phyloP scores from a whole-genome alignment of 35 echinoderm and acorn worm species.

The Ophiothrix spiculata region DNA sequence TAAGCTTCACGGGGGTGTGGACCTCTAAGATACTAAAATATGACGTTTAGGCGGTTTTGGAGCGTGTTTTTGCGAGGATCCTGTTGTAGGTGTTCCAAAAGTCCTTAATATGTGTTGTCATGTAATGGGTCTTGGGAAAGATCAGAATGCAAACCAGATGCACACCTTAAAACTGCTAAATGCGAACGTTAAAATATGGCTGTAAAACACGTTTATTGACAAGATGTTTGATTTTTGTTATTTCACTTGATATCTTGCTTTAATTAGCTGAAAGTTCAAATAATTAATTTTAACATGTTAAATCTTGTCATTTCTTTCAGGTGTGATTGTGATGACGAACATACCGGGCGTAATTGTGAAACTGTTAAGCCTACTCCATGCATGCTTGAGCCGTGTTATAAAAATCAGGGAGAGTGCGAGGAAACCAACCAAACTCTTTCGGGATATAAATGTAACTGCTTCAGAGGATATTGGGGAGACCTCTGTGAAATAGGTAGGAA shows the following conservation, averaged over 20 bases:
- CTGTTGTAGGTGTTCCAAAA: too few species aligned
- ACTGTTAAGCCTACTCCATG: neutral
- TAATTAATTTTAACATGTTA: neutral
- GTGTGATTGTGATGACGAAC: neutral
- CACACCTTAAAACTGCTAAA: too few species aligned
- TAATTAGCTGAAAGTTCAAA: neutral
- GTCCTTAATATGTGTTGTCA: too few species aligned
- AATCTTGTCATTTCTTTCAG: neutral
- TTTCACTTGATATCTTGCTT: neutral
- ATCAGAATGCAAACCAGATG: too few species aligned
- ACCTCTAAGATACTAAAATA: too few species aligned
- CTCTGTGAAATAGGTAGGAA: slow-evolving; percentile 2
- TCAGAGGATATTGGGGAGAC: neutral
- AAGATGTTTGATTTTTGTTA: neutral
- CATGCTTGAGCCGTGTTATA: neutral
- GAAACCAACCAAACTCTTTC: neutral
- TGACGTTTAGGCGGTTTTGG: too few species aligned
- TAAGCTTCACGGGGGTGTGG: too few species aligned
- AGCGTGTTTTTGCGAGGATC: too few species aligned
- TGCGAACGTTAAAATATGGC: too few species aligned
- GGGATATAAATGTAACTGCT: neutral
- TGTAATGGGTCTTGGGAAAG: too few species aligned
- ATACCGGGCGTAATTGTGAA: neutral
- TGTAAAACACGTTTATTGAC: neutral
- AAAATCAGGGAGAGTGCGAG: neutral